Percentiles rank a stretch among this genome's conserved stretches.
Evolutionary conservation across 2,888 invertebrate genomes (phyloP).

Genomic region (Tachina fera): DNA sequence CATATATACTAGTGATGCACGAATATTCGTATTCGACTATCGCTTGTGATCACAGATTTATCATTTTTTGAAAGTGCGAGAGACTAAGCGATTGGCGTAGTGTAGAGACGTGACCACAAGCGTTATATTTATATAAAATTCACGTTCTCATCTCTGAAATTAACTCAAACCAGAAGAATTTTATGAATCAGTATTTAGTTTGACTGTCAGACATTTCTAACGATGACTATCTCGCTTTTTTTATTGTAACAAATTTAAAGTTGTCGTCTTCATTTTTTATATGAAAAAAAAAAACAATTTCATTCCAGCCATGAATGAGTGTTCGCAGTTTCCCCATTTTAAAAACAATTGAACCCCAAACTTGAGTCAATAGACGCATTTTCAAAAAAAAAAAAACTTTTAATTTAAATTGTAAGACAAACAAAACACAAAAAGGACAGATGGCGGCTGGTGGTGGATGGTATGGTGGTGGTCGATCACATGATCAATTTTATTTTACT

Average conservation of each 20-base stretch:
- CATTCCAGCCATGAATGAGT: neutral
- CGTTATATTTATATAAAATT: neutral
- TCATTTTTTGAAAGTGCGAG: no score
- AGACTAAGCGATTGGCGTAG: no score
- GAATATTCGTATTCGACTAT: no score
- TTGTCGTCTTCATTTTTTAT: slow-evolving; percentile 21
- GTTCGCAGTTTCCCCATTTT: neutral
- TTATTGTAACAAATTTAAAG: slow-evolving; percentile 14
- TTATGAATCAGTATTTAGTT: neutral
- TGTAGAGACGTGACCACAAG: neutral
- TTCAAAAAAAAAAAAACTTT: neutral
- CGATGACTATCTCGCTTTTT: slow-evolving; percentile 15
- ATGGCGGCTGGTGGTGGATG: neutral
- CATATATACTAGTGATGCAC: no score
- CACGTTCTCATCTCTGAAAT: slow-evolving; percentile 3
- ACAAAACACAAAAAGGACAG: slow-evolving; percentile 2
- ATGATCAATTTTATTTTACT: slow-evolving; percentile 47
- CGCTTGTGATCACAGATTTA: no score
- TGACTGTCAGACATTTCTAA: slow-evolving; percentile 20
- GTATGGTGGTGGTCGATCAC: slow-evolving; percentile 39
- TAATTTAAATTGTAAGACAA: neutral
- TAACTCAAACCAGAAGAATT: slow-evolving; percentile 38
- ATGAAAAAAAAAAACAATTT: slow-evolving; percentile 7
- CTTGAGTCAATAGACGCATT: neutral
- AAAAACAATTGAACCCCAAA: neutral